Conservation (phyloP, 1,140 invertebrate genomes). For the Phymorhynchus buccinoides region DNA sequence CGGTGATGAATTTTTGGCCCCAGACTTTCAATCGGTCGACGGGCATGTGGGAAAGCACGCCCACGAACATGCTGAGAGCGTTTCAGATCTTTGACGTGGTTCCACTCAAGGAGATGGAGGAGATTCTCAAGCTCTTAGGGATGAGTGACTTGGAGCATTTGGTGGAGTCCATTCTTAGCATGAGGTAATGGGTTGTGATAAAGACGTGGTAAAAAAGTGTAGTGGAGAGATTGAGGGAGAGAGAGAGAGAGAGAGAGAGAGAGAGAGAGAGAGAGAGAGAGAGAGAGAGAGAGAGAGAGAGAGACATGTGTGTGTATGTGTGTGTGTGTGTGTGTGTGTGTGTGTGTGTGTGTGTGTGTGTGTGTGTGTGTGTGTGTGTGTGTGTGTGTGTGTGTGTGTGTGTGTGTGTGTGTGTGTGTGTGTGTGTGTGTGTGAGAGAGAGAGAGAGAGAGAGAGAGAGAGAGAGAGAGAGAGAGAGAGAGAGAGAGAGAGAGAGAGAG, state of each 20-base stretch:
- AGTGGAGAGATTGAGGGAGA: too few relatives aligned
- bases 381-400: background rate
- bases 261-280: too few relatives aligned
- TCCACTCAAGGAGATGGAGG: slow-evolving; percentile 56
- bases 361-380: background rate
- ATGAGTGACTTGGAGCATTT: slow-evolving; percentile 52
- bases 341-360: background rate
- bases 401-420: background rate
- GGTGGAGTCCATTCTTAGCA: slow-evolving; percentile 46
- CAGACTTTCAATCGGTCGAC: slow-evolving; percentile 60
- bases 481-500: too few relatives aligned
- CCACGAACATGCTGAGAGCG: slow-evolving; percentile 59
- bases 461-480: too few relatives aligned
- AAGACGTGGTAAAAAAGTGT: too few relatives aligned
- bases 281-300: too few relatives aligned
- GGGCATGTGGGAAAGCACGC: slow-evolving; percentile 55
- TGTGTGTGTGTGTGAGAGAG: too few relatives aligned
- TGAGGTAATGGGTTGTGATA: slow-evolving; percentile 43
- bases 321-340: background rate
- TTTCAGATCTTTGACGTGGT: slow-evolving; percentile 52
- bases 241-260: too few relatives aligned
- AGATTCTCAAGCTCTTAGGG: slow-evolving; percentile 56
- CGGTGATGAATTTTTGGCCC: slow-evolving; percentile 66
- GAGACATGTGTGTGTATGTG: background rate
- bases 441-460: too few relatives aligned